These are phyloP conservation scores for Urosaurus nigricauda DNA, from an alignment of 2,797 vertebrate genomes.

Conservation along the genomic window DNA sequence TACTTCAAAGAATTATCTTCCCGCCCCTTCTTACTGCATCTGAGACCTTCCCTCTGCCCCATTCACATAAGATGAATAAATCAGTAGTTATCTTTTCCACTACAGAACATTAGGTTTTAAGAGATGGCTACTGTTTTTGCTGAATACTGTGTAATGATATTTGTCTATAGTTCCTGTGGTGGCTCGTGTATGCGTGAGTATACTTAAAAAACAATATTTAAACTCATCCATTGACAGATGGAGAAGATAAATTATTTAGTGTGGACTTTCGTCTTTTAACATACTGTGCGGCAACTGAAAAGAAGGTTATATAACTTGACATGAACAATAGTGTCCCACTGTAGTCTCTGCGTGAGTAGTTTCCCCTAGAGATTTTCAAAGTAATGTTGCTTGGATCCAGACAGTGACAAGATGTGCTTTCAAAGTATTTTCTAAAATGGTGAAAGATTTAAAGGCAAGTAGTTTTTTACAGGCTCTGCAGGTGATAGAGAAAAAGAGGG, in stretches of 20 bases:
- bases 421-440: constrained; percentile 41
- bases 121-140: constrained; percentile 28
- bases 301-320: neutral
- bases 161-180: constrained; percentile 16
- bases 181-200: neutral
- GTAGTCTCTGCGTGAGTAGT: neutral
- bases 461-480: constrained; percentile 29
- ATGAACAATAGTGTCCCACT: neutral
- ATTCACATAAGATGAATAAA: constrained; percentile 10
- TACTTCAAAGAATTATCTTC: constrained; percentile 40
- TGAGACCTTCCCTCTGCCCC: constrained; percentile 38
- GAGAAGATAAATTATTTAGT: constrained; percentile 46
- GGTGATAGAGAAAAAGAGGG: neutral
- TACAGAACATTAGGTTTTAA: constrained; percentile 43
- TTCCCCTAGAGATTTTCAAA: constrained; percentile 39
- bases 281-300: constrained; percentile 30
- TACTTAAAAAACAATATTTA: neutral
- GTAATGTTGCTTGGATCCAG: constrained; percentile 21
- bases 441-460: constrained; percentile 55
- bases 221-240: constrained; percentile 33
- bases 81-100: constrained; percentile 40
- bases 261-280: constrained; percentile 31
- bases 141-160: neutral
- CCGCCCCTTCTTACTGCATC: constrained; percentile 33
- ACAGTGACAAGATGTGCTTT: constrained; percentile 33